A percentile compares a stretch with the other conserved stretches of the same genome.
These are phyloP conservation scores for Pogonus chalceus DNA, from an alignment of 1,140 invertebrate species.

Conservation along the genomic window DNA sequence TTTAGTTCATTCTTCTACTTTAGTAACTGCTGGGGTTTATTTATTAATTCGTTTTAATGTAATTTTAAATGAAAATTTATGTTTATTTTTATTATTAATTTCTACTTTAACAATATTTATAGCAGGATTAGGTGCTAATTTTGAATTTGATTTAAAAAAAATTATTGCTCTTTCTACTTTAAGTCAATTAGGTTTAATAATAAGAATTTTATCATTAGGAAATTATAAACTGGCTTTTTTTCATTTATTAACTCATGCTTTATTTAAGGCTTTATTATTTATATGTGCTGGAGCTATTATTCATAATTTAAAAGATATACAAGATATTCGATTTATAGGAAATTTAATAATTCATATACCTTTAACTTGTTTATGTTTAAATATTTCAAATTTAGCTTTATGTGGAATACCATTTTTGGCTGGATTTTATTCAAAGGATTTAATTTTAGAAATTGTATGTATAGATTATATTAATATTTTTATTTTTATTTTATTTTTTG, in stretches of 20 bases:
- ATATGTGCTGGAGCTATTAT: slow-evolving; percentile 48
- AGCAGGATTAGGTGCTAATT: slow-evolving; percentile 44
- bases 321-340: slow-evolving; percentile 52
- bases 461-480: slow-evolving; percentile 40
- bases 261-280: slow-evolving; percentile 56
- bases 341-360: slow-evolving; percentile 33
- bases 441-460: slow-evolving; percentile 45
- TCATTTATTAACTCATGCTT: slow-evolving; percentile 50
- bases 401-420: slow-evolving; percentile 46
- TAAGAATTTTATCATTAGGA: slow-evolving; percentile 42
- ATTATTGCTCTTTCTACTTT: slow-evolving; percentile 63
- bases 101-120: slow-evolving; percentile 48
- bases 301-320: slow-evolving; percentile 46
- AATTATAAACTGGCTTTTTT: slow-evolving; percentile 44
- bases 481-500: slow-evolving; percentile 41
- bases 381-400: slow-evolving; percentile 42
- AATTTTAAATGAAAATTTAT: slow-evolving; percentile 27
- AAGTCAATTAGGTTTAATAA: slow-evolving; percentile 57
- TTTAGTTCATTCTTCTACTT: slow-evolving; percentile 61
- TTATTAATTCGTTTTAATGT: slow-evolving; percentile 50
- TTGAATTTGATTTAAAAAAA: slow-evolving; percentile 57
- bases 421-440: slow-evolving; percentile 55
- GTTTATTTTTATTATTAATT: slow-evolving; percentile 37
- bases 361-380: slow-evolving; percentile 38
- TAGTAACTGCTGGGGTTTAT: slow-evolving; percentile 59